Conservation (phyloP, 2,797 vertebrate genomes). For the Linurgus olivaceus region DNA sequence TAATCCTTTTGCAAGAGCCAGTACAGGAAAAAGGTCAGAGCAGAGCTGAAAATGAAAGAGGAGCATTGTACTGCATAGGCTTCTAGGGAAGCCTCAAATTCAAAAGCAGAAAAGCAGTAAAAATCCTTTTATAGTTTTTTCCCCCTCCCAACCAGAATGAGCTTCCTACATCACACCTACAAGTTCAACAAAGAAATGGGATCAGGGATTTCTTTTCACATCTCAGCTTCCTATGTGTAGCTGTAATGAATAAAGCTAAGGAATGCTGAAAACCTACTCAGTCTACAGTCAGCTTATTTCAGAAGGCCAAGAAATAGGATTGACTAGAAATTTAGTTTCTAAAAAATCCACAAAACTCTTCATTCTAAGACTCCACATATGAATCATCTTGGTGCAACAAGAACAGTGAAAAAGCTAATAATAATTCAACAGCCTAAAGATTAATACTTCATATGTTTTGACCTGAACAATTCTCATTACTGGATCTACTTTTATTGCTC, state of each 20-base stretch:
- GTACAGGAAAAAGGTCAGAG: neutral
- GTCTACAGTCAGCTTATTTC: neutral
- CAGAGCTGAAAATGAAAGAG: slow-evolving; percentile 5
- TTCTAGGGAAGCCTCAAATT: neutral
- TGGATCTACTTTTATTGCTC: neutral
- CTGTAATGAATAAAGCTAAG: neutral
- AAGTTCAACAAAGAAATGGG: neutral
- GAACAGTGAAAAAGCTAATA: neutral
- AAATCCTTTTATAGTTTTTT: neutral
- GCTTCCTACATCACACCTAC: neutral
- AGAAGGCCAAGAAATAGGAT: neutral
- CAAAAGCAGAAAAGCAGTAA: neutral
- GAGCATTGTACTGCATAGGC: neutral
- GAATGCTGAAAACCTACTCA: neutral
- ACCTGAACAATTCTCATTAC: neutral
- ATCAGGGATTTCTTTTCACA: neutral
- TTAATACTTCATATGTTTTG: neutral
- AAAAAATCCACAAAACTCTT: neutral
- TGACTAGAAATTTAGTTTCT: neutral
- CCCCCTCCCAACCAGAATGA: neutral
- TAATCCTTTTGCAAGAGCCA: neutral
- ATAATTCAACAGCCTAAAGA: neutral
- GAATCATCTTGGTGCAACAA: neutral
- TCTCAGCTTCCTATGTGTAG: neutral
- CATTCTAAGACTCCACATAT: neutral